Conservation (phyloP, 2,113 vertebrate species). For the Gobius niger region DNA sequence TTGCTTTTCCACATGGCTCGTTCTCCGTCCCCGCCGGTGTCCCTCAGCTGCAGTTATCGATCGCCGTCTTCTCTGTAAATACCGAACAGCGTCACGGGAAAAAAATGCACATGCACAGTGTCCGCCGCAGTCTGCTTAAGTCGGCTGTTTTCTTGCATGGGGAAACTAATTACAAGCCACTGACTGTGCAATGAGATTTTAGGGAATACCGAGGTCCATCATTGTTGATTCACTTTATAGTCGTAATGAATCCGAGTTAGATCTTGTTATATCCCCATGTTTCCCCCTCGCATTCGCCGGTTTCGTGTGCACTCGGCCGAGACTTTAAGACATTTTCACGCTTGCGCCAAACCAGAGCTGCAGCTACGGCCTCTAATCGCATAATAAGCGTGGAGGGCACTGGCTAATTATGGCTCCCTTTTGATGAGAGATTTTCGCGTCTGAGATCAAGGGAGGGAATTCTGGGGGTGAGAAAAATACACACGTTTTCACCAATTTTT, state of each 20-base stretch:
- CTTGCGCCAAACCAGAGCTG: constrained; percentile 4
- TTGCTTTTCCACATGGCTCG: background rate
- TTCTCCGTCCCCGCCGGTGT: background rate
- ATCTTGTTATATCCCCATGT: too few species aligned
- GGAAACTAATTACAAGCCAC: constrained; percentile 15
- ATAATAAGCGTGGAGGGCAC: constrained; percentile 57
- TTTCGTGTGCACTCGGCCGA: too few species aligned
- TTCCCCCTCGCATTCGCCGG: too few species aligned
- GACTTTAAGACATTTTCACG: background rate
- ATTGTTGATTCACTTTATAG: too few species aligned
- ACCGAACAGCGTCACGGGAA: constrained; percentile 15
- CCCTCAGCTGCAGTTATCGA: constrained; percentile 34
- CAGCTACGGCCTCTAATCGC: constrained; percentile 40
- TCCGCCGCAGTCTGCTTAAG: constrained; percentile 1
- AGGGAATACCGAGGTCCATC: too few species aligned
- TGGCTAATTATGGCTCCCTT: constrained; percentile 62
- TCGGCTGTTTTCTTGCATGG: constrained; percentile 22
- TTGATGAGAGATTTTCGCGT: constrained; percentile 38
- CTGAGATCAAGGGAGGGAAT: constrained; percentile 31
- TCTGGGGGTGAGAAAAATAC: constrained; percentile 13
- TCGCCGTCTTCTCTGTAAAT: constrained; percentile 45
- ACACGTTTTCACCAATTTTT: constrained; percentile 14
- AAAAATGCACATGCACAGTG: background rate
- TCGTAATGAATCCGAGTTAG: too few species aligned
- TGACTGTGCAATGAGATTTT: background rate